Percentiles rank a stretch among this genome's conserved stretches.
phyloP scores from a whole-genome alignment of 2,113 vertebrate genomes.

The Mormoops blainvillei region DNA sequence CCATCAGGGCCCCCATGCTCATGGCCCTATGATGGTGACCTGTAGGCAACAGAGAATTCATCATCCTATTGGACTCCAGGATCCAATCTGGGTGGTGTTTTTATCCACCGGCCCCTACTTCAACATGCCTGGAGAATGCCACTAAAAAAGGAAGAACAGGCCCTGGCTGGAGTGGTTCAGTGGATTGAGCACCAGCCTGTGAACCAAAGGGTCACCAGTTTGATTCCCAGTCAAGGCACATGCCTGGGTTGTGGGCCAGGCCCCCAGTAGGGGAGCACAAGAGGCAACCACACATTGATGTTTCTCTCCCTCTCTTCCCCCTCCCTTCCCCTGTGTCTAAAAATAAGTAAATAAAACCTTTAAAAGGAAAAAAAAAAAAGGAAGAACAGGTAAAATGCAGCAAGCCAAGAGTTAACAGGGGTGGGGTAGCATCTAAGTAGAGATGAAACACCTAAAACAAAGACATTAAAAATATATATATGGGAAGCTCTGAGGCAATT shows the following conservation, averaged over 20 bases:
- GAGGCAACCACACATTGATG: no score
- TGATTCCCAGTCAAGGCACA: no score
- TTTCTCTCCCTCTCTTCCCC: no score
- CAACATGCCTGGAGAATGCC: neutral
- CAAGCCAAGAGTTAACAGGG: neutral
- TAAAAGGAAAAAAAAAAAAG: no score
- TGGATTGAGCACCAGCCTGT: no score
- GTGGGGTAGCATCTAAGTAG: neutral
- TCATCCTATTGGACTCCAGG: no score
- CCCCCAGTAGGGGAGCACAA: no score
- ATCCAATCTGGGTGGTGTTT: neutral
- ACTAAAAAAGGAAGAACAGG: neutral
- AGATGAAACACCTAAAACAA: neutral
- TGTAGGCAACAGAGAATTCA: neutral
- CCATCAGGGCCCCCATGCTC: neutral
- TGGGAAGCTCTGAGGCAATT: neutral
- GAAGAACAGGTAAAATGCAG: neutral
- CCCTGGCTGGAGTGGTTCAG: no score
- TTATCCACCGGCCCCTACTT: neutral
- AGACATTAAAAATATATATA: neutral
- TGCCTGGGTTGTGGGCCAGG: no score
- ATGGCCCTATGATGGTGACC: rapidly evolving
- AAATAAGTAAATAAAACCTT: no score
- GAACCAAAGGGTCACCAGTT: no score
- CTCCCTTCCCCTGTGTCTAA: no score